Percentiles rank a stretch among this genome's conserved stretches.
Conservation (phyloP, 2,797 vertebrate genomes). For the Varecia variegata region DNA sequence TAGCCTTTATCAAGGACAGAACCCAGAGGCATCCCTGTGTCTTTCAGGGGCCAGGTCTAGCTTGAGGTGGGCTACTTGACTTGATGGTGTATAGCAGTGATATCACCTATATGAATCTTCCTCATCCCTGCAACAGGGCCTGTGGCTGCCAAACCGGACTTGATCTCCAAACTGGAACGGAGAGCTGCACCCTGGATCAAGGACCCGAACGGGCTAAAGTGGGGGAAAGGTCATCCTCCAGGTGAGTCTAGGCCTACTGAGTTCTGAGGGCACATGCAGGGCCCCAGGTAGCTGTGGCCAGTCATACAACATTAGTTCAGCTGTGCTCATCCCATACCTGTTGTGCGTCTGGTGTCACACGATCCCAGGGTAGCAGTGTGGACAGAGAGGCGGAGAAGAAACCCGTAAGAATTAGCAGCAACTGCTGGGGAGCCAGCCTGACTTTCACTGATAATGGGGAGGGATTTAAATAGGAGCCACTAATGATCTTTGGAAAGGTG, state of each 20-base stretch:
- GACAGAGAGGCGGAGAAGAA: background rate
- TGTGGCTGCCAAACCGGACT: conserved; percentile 53
- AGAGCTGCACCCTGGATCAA: conserved; percentile 52
- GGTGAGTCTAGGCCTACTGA: conserved; percentile 48
- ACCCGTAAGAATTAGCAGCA: background rate
- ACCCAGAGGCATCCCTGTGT: background rate
- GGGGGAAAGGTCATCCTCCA: background rate
- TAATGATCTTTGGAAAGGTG: background rate
- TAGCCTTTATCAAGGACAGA: background rate
- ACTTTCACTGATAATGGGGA: background rate
- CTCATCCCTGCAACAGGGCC: conserved; percentile 25
- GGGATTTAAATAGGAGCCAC: background rate
- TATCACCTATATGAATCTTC: background rate
- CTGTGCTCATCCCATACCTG: background rate
- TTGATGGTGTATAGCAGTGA: background rate
- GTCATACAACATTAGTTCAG: background rate
- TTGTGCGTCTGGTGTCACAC: background rate
- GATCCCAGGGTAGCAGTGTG: background rate
- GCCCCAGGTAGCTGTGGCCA: background rate
- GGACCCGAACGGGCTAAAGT: background rate
- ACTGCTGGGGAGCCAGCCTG: background rate
- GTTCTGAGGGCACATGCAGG: background rate
- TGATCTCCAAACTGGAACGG: conserved; percentile 61
- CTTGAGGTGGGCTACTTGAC: background rate
- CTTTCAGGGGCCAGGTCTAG: background rate